Evolutionary conservation across 64 coral and sea anemone genomes (phyloP), one percentile per base, ranked within the genome.

Genomic region (Actinia equina): DNA sequence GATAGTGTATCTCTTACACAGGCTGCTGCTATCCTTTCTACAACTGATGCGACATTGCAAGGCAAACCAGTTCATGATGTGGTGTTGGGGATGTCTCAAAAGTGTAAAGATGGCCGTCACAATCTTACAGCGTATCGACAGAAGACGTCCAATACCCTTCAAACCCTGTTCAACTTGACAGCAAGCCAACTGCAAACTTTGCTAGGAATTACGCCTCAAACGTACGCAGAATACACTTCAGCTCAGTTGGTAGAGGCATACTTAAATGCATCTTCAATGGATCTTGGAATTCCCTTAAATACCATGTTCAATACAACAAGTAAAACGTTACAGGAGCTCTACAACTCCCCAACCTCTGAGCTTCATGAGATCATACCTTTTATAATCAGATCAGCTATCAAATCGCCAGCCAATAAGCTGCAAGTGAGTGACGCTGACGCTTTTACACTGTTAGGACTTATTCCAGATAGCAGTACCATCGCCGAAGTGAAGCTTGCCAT

Each of bases 1-100:
- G 94, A 93, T 17, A 82, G 77, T 42, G 80, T 90, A 23, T 90
- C 57, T 44, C 19, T 96, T 45, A 13, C 65, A 43, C 26, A 90
- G 12, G 76, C 91, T 6, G 84, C 88, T 4, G 46, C 71, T 26
- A 89, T 93, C 15, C 63, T 87, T 64, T 62, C 76, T n/a, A 42
- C n/a, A 60, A 63, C 7, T 16, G 54, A 85, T 22, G 71, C 56
- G 18, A 17, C 6, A 4, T 80, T 96, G 54, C 49, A 67, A 15
- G 59, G 81, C 63, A 78, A 82, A n/a, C 88, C 94, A 63, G 71
- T 88, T 7, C 87, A 83, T 43, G 57, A 93, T 49, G 19, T 52
- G 44, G 78, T 52, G 42, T 49, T 44, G 17, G 44, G 43, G 19
- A 44, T 81, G 42, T 37, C 17, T 46, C 14, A 18, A 22, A 52